Percentiles rank a stretch among this genome's conserved stretches.
Conservation (phyloP, 2,888 invertebrate genomes). For the Listrodromus nycthemerus region DNA sequence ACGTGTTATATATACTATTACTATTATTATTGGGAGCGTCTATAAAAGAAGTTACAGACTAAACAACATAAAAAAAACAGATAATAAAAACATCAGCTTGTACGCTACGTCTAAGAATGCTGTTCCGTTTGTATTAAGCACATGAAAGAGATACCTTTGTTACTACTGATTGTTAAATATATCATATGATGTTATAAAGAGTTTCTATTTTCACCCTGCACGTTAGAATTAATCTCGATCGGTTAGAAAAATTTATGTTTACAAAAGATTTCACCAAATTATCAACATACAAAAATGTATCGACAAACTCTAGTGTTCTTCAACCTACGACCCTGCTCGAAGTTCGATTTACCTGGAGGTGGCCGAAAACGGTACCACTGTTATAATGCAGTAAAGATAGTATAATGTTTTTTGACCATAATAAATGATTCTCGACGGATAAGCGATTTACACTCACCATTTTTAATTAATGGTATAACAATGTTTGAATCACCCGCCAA, state of each 20-base stretch:
- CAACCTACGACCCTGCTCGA: too few species aligned
- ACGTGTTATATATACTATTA: constrained; percentile 66
- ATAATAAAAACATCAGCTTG: constrained; percentile 69
- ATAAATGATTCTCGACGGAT: too few species aligned
- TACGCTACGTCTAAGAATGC: constrained; percentile 69
- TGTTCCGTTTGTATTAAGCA: constrained; percentile 77
- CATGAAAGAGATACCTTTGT: constrained; percentile 80
- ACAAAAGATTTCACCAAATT: background rate
- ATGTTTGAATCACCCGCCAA: too few species aligned
- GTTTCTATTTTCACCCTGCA: background rate
- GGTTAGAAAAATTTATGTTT: background rate
- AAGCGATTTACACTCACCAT: too few species aligned
- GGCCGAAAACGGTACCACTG: too few species aligned
- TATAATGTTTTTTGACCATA: too few species aligned
- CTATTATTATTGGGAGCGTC: constrained; percentile 60
- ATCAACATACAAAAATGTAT: too few species aligned
- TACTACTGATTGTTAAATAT: constrained; percentile 81
- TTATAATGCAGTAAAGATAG: too few species aligned
- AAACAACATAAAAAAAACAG: constrained; percentile 66
- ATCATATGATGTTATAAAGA: constrained; percentile 60
- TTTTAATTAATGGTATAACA: too few species aligned
- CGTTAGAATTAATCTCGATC: background rate
- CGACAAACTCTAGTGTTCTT: too few species aligned
- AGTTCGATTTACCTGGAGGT: too few species aligned
- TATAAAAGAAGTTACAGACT: constrained; percentile 65